Evolutionary conservation across 2,113 vertebrate species (phyloP), one percentile per base, ranked within the genome.

Genomic region (Morone saxatilis): DNA sequence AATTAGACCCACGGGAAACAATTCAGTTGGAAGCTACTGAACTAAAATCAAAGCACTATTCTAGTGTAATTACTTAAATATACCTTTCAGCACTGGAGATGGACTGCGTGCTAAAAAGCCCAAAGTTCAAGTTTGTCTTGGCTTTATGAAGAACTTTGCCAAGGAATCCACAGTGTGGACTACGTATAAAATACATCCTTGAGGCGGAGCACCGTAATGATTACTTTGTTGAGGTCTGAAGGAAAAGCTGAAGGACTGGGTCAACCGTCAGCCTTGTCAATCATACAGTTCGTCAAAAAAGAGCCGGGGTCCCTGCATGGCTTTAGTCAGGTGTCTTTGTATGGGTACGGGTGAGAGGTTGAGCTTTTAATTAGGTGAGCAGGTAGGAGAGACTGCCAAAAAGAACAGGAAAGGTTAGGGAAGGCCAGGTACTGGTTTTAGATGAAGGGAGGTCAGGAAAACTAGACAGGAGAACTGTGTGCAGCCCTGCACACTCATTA

Each of bases 341-440:
- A n/a, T 20, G 48, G 82, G 65, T 53, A 65, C 66, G 74, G 90
- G 87, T 85, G 84, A 91, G 81, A 90, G 92, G 91, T 89, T 78
- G 92, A 91, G 85, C 60, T 92, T 92, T 93, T 95, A 94, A 95
- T 95, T 92, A 93, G 92, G 80, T 63, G 86, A 79, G 86, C 83
- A 56, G 76, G 92, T 83, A 83, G 81, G 71, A 89, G 78, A 92
- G 81, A 89, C 91, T 91, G 92, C 88, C 88, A 91, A 84, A 87
- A 81, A 89, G 90, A 91, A 67, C 25, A 80, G 86, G 71, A 81
- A 82, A 93, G 93, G 91, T 89, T 84, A 89, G 45, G 71, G 84
- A 62, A 84, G 89, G 88, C 67, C 83, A 85, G 81, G 68, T 72
- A 67, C 56, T 86, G 78, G 59, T 75, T 63, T 38, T 74, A 78